Evolutionary conservation across 2,797 vertebrate genomes (phyloP), one percentile per base, ranked within the genome.

Genomic region (Synaphobranchus kaupii): DNA sequence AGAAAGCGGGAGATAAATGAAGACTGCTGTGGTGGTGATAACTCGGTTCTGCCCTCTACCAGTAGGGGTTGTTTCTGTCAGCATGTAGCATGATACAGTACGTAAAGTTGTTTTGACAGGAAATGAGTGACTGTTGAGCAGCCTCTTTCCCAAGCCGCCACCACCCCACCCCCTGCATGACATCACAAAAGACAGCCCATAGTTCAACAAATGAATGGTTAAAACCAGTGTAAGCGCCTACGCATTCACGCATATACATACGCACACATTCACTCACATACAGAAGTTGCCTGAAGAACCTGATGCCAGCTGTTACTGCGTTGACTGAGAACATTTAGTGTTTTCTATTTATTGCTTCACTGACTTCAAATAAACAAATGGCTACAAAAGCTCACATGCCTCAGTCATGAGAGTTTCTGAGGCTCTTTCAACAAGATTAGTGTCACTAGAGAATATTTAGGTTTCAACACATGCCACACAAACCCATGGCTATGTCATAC

Each of bases 81-180:
- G 44, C 39, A 39, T 66, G 47, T 50, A 71, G 5, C 4, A n/a
- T 22, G 22, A 39, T 34, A 39, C 39, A 48, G 10, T 47, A 22
- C n/a, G 47, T 85, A 39, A 47, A 83, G 76, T 85, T 82, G 54
- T 87, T 86, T 81, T 89, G 88, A 88, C 90, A 89, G 91, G 91
- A 92, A 90, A 88, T 89, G 60, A 63, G 31, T 89, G 84, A 66
- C 81, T 85, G 86, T 84, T 48, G 68, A 86, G 76, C 85, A 83
- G 58, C 87, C 56, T 44, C 84, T 58, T 88, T 84, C 71, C 66
- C 44, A 13, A 52, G 78, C 25, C 78, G 50, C 78, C 84, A 85
- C 63, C n/a, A n/a, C 81, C 76, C 71, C 56, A 80, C 60, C 84
- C 34, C 68, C 8, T 13, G 20, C 17, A 56, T 68, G 34, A 82